Conservation (phyloP, 2,888 invertebrate species). For the Elysia crispata region DNA sequence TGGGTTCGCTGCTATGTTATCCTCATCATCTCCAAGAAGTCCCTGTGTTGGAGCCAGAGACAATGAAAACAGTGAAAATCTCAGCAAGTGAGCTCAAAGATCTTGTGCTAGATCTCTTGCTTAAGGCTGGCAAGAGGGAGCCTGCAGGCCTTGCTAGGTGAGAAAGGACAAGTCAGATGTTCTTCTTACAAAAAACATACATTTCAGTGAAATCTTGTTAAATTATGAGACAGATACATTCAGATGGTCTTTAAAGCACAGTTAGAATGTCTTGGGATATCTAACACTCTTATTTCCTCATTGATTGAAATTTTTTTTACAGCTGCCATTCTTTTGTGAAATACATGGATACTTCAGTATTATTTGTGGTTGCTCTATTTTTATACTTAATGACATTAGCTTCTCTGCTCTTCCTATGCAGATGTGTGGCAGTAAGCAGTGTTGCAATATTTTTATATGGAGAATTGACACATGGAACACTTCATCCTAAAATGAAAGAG, state of each 20-base stretch:
- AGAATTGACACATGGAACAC: slow-evolving; percentile 82
- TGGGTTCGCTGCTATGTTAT: slow-evolving; percentile 90
- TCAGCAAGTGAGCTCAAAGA: slow-evolving; percentile 90
- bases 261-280: too few species aligned
- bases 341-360: neutral
- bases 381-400: neutral
- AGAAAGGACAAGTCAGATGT: slow-evolving; percentile 39
- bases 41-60: slow-evolving; percentile 82
- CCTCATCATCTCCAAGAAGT: slow-evolving; percentile 85
- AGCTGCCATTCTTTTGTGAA: neutral
- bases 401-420: slow-evolving; percentile 54
- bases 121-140: slow-evolving; percentile 92
- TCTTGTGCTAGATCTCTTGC: slow-evolving; percentile 90
- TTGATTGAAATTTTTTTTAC: neutral
- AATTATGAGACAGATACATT: too few species aligned
- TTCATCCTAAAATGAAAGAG: slow-evolving; percentile 84
- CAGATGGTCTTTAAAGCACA: too few species aligned
- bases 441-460: slow-evolving; percentile 87
- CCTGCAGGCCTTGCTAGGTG: slow-evolving; percentile 90
- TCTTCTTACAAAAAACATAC: too few species aligned
- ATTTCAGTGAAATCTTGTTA: too few species aligned
- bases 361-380: neutral
- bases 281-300: too few species aligned
- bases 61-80: slow-evolving; percentile 55
- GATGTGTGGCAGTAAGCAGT: slow-evolving; percentile 89